A percentile compares a stretch with the other conserved stretches of the same genome.
Evolutionary conservation across 2,888 invertebrate genomes (phyloP).

Genomic region (Eretmocerus hayati): DNA sequence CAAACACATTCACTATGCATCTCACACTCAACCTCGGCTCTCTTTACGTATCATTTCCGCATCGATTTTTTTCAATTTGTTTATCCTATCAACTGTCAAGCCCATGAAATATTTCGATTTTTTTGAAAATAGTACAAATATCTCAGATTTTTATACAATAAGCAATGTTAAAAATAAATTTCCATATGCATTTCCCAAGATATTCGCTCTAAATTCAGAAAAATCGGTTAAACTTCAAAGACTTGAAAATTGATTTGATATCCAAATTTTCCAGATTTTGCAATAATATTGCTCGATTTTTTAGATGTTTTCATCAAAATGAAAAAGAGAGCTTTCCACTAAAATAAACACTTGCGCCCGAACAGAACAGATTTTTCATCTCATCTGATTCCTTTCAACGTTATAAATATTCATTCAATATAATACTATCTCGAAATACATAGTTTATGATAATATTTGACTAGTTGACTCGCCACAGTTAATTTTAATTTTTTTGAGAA

Average conservation of each 20-base stretch:
- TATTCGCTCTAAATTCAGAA: constrained; percentile 1
- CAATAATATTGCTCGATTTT: too few relatives aligned
- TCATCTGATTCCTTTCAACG: too few relatives aligned
- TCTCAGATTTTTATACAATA: constrained; percentile 20
- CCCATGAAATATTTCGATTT: background rate
- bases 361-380: too few relatives aligned
- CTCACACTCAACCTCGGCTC: too few relatives aligned
- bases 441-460: constrained; percentile 23
- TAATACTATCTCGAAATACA: too few relatives aligned
- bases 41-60: constrained; percentile 1
- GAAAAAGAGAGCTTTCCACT: too few relatives aligned
- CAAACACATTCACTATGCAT: constrained; percentile 3
- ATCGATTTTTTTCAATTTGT: background rate
- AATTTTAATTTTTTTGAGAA: constrained; percentile 10
- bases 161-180: constrained; percentile 42
- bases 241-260: too few relatives aligned
- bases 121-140: constrained; percentile 3
- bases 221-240: background rate
- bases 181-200: constrained; percentile 27
- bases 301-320: too few relatives aligned
- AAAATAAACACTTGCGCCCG: too few relatives aligned
- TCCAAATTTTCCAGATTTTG: too few relatives aligned
- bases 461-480: constrained; percentile 26
- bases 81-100: background rate
- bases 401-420: too few relatives aligned